Percentiles rank a stretch among this genome's conserved stretches.
These are phyloP conservation scores for Heliangelus exortis DNA, from an alignment of 2,797 vertebrate species.

Conservation along the genomic window DNA sequence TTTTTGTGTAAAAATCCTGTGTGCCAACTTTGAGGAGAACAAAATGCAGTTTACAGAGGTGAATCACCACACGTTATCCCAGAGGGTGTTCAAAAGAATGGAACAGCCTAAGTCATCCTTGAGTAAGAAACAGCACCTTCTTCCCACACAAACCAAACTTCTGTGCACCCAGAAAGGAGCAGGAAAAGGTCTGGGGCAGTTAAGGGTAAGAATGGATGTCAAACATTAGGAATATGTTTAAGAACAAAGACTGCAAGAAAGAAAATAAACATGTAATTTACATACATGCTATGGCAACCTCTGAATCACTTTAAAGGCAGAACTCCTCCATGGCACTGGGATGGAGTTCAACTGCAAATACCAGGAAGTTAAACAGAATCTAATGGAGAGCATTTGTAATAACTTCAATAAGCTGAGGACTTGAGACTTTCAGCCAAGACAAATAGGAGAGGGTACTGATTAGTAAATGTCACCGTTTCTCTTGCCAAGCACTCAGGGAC, in stretches of 20 bases:
- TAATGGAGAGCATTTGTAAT: constrained; percentile 78
- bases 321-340: constrained; percentile 61
- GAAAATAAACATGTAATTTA: neutral
- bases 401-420: constrained; percentile 81
- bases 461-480: constrained; percentile 66
- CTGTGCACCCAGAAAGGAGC: neutral
- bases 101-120: neutral
- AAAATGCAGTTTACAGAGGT: neutral
- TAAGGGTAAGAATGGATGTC: accelerated
- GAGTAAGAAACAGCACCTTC: neutral
- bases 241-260: neutral
- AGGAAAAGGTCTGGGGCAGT: neutral
- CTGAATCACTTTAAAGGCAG: constrained; percentile 57
- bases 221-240: neutral
- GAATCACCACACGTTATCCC: neutral
- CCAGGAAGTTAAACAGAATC: constrained; percentile 80
- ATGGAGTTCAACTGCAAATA: constrained; percentile 65
- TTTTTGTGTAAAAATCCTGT: neutral
- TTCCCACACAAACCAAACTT: neutral
- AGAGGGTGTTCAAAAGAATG: neutral
- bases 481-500: constrained; percentile 65
- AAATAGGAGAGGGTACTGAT: constrained; percentile 81
- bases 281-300: neutral
- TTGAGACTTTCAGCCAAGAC: constrained; percentile 78
- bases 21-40: neutral